Conservation (phyloP, 2,888 invertebrate species). For the Azorinus chamasolen region DNA sequence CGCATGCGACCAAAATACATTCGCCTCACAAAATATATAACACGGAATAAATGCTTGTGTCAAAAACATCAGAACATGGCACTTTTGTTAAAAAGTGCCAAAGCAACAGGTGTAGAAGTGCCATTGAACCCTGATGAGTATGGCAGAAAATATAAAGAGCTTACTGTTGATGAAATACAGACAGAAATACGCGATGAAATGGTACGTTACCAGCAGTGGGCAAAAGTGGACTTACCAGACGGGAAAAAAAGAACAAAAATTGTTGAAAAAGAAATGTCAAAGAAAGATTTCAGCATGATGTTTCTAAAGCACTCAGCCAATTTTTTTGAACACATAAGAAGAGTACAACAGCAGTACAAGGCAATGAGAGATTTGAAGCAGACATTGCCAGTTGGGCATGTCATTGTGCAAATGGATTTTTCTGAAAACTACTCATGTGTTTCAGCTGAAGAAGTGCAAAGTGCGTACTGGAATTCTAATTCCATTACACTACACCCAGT, state of each 20-base stretch:
- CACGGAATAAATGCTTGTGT: too few relatives aligned
- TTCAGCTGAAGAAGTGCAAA: constrained; percentile 13
- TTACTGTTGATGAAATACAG: too few relatives aligned
- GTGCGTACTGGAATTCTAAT: neutral
- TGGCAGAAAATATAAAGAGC: too few relatives aligned
- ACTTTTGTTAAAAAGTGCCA: too few relatives aligned
- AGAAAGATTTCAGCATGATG: constrained; percentile 13
- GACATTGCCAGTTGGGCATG: constrained; percentile 33
- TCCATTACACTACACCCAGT: too few relatives aligned
- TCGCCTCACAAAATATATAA: too few relatives aligned
- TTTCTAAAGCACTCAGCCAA: constrained; percentile 18
- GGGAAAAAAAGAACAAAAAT: constrained; percentile 39
- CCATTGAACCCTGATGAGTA: too few relatives aligned
- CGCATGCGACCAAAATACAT: too few relatives aligned
- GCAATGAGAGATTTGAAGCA: constrained; percentile 31
- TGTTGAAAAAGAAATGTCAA: constrained; percentile 15
- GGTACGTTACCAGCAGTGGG: constrained; percentile 27
- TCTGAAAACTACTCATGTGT: constrained; percentile 53
- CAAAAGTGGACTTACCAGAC: constrained; percentile 28
- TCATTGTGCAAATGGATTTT: constrained; percentile 63
- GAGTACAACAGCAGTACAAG: constrained; percentile 36
- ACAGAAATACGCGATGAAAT: neutral
- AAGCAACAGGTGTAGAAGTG: too few relatives aligned
- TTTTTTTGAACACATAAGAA: constrained; percentile 30
- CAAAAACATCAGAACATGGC: too few relatives aligned